These are phyloP conservation scores for Ennomos fuscantarius DNA, from an alignment of 2,888 invertebrate genomes.

Conservation along the genomic window DNA sequence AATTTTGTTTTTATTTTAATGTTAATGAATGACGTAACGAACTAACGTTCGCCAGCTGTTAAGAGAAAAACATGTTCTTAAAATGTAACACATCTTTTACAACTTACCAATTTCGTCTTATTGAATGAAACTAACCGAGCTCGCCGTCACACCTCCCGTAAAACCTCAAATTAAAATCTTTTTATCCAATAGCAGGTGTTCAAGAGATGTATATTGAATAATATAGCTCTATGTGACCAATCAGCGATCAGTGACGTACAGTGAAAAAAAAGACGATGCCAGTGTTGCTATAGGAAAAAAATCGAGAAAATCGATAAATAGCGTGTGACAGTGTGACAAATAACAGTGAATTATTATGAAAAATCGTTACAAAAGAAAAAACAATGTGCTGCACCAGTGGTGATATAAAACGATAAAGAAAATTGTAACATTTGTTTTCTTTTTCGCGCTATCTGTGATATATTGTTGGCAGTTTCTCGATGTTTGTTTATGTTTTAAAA, in stretches of 20 bases:
- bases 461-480: slow-evolving; percentile 20
- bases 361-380: not conserved
- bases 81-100: no score
- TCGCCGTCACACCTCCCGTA: no score
- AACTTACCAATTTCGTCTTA: no score
- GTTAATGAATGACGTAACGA: no score
- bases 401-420: not conserved
- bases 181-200: no score
- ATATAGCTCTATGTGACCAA: no score
- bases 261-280: not conserved
- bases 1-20: no score
- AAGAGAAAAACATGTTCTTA: no score
- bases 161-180: no score
- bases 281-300: slow-evolving; percentile 8
- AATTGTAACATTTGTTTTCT: not conserved
- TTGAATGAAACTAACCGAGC: no score
- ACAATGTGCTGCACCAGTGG: not conserved
- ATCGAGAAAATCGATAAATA: not conserved
- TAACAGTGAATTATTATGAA: not conserved
- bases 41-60: no score
- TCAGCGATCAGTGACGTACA: not conserved
- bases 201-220: no score
- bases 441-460: slow-evolving; percentile 4
- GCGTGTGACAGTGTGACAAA: slow-evolving; percentile 14
- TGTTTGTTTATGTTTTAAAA: slow-evolving; percentile 58